Evolutionary conservation across 1,140 invertebrate genomes (phyloP).

Genomic region (Paracyclopina nana): DNA sequence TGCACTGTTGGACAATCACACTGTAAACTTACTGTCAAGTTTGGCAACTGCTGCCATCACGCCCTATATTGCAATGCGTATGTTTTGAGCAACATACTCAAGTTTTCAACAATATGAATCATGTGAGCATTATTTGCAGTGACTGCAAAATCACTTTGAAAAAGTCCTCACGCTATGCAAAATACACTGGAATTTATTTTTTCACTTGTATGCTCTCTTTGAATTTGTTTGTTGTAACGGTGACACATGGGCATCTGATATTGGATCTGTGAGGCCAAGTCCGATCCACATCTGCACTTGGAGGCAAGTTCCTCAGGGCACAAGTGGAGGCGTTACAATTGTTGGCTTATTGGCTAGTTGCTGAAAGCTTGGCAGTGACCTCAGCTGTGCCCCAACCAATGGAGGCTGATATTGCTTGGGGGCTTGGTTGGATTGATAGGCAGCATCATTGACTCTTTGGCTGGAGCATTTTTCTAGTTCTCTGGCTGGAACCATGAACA

Average conservation of each 20-base stretch:
- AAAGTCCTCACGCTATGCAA: too few species aligned
- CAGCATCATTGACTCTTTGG: constrained; percentile 54
- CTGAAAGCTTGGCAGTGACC: neutral
- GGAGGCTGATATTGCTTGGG: constrained; percentile 51
- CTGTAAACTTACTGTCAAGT: neutral
- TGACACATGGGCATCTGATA: constrained; percentile 77
- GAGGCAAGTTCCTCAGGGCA: constrained; percentile 28
- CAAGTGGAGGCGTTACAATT: constrained; percentile 1
- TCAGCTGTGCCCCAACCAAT: constrained; percentile 24
- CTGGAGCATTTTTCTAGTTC: constrained; percentile 38
- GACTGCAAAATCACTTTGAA: too few species aligned
- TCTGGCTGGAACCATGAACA: neutral
- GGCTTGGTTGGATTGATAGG: constrained; percentile 49
- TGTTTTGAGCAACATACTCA: too few species aligned
- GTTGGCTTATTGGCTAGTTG: neutral
- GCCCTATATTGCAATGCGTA: neutral
- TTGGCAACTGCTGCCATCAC: neutral
- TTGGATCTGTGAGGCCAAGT: constrained; percentile 60
- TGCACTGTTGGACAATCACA: neutral
- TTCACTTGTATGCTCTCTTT: too few species aligned
- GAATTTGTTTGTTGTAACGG: constrained; percentile 65
- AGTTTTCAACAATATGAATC: too few species aligned
- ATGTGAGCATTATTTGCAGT: too few species aligned
- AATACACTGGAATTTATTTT: too few species aligned
- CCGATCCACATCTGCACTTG: constrained; percentile 52